These are phyloP conservation scores for Equus quagga DNA, from an alignment of 2,113 vertebrate genomes.

Conservation along the genomic window DNA sequence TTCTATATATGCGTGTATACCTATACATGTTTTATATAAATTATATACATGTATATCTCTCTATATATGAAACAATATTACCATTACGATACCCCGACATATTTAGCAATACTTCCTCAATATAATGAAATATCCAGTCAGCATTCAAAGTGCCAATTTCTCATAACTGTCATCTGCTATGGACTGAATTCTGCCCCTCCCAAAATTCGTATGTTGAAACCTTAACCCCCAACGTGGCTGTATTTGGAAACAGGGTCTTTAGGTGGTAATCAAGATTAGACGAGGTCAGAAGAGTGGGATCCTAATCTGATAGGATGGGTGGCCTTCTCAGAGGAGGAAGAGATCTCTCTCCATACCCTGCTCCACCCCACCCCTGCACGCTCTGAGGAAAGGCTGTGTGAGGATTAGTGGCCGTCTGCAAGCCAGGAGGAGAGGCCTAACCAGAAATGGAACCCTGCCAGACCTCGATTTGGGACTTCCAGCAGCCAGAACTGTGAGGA, in stretches of 20 bases:
- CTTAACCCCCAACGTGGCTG: not conserved
- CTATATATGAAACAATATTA: not conserved
- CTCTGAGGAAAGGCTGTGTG: not conserved
- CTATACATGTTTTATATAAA: not conserved
- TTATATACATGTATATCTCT: not conserved
- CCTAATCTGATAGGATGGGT: not conserved
- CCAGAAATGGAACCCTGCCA: not conserved
- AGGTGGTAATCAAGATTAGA: not conserved
- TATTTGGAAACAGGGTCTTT: not conserved
- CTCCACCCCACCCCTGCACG: too few relatives aligned
- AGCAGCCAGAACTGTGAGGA: not conserved
- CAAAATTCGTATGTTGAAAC: not conserved
- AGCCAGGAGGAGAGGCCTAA: not conserved
- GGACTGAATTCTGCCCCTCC: not conserved
- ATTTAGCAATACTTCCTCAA: not conserved
- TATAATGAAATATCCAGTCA: not conserved
- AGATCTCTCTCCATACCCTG: not conserved
- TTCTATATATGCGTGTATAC: not conserved
- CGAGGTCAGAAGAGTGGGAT: not conserved
- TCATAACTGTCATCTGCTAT: not conserved
- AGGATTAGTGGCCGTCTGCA: not conserved
- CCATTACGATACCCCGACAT: not conserved
- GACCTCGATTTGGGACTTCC: not conserved
- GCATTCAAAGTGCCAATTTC: not conserved
- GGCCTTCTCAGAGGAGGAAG: not conserved